Conservation (phyloP, 2,888 invertebrate genomes). For the Drosophila leonis region DNA sequence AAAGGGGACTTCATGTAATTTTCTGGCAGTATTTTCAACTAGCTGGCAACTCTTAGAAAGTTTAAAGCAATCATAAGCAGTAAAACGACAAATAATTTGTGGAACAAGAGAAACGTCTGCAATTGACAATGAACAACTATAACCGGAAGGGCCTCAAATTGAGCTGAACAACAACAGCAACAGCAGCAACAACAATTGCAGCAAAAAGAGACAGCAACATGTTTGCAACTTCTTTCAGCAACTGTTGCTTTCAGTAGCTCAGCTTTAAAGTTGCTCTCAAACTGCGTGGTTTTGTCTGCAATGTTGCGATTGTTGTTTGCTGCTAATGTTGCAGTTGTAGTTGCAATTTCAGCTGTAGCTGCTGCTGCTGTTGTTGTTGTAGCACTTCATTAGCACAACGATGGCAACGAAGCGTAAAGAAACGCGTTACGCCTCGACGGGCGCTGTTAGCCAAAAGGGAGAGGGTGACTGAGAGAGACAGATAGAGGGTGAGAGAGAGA, state of each 20-base stretch:
- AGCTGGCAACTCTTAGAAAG: constrained; percentile 2
- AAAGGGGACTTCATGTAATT: neutral
- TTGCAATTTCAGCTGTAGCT: constrained; percentile 33
- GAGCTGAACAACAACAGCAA: constrained; percentile 1
- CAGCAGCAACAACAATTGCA: constrained; percentile 10
- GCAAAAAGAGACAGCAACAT: constrained; percentile 5
- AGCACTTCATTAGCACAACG: constrained; percentile 74
- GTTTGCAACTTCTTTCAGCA: constrained; percentile 19
- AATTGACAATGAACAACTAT: constrained; percentile 16
- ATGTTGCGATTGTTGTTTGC: constrained; percentile 32
- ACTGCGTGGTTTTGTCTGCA: constrained; percentile 29
- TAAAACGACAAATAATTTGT: constrained; percentile 5
- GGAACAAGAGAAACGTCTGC: constrained; percentile 19
- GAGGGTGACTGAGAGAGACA: constrained; percentile 12
- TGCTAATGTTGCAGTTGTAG: constrained; percentile 36
- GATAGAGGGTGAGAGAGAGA: constrained; percentile 7
- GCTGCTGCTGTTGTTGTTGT: constrained; percentile 50
- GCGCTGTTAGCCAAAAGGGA: constrained; percentile 39
- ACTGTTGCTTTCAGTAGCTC: constrained; percentile 21
- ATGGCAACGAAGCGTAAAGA: constrained; percentile 72
- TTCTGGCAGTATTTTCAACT: neutral
- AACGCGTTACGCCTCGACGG: constrained; percentile 68
- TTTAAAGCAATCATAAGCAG: neutral
- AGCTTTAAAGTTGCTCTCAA: constrained; percentile 25
- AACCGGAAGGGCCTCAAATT: constrained; percentile 28